phyloP scores from a whole-genome alignment of 2,113 vertebrate genomes.

The Epinephelus lanceolatus region DNA sequence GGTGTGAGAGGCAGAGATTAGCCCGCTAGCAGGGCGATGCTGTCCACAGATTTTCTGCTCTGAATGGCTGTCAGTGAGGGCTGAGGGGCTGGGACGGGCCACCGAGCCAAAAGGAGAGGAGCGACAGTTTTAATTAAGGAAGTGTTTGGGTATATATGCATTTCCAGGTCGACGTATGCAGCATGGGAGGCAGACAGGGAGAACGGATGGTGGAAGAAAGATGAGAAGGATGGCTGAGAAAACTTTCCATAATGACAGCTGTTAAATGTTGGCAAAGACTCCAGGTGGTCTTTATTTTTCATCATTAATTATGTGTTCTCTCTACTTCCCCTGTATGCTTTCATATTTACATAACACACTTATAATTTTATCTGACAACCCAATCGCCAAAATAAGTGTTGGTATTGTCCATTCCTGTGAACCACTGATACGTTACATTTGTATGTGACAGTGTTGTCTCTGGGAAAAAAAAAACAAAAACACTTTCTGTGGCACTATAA shows the following conservation, averaged over 20 bases:
- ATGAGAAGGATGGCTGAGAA: neutral
- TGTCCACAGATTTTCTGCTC: conserved; percentile 80
- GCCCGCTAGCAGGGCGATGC: conserved; percentile 70
- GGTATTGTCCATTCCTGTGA: no score
- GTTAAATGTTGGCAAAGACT: neutral
- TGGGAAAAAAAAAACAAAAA: no score
- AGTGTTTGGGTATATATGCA: conserved; percentile 70
- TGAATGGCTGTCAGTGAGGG: conserved; percentile 71
- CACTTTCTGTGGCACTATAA: no score
- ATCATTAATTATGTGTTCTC: neutral
- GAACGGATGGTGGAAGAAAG: neutral
- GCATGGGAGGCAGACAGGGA: conserved; percentile 22
- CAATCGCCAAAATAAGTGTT: no score
- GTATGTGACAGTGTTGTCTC: no score
- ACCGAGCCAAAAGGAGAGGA: conserved; percentile 53
- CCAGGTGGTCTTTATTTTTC: no score
- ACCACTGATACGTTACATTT: no score
- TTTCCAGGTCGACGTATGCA: conserved; percentile 66
- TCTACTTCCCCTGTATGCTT: neutral
- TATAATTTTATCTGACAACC: no score
- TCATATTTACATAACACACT: no score
- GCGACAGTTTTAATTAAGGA: conserved; percentile 76
- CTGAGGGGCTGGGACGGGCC: conserved; percentile 57
- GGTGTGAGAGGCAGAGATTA: conserved; percentile 81
- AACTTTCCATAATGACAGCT: neutral